phyloP scores from a whole-genome alignment of 2,113 vertebrate genomes.

The Sapajus apella region DNA sequence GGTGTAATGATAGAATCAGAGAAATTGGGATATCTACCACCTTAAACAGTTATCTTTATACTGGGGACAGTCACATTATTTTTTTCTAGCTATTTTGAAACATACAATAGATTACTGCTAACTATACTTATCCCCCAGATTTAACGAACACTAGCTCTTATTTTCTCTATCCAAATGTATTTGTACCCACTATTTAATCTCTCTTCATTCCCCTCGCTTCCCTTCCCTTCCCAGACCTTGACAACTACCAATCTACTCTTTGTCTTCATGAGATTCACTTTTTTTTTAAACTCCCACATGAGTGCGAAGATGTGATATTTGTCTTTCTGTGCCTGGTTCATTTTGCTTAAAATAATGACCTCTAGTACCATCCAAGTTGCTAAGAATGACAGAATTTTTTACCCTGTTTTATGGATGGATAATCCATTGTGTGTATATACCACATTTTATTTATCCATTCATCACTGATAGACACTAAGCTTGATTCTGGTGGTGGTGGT shows the following conservation, averaged over 20 bases:
- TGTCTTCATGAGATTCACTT: background rate
- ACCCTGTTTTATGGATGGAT: background rate
- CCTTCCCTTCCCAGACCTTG: background rate
- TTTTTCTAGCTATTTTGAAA: background rate
- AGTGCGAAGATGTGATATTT: background rate
- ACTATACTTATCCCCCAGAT: background rate
- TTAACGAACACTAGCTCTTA: background rate
- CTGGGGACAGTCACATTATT: background rate
- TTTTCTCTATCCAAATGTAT: background rate
- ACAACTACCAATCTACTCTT: background rate
- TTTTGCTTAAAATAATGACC: background rate
- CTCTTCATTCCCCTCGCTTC: background rate
- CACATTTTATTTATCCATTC: background rate
- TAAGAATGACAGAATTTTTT: background rate
- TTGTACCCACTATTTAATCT: background rate
- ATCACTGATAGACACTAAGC: background rate
- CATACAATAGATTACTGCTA: background rate
- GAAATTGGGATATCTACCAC: background rate
- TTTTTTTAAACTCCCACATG: background rate
- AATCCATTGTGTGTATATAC: background rate
- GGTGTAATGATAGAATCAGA: background rate
- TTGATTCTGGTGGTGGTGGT: background rate
- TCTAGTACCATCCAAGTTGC: background rate
- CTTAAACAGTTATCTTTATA: background rate
- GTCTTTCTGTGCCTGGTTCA: background rate